Percentiles rank a stretch among this genome's conserved stretches.
Conservation (phyloP, 2,113 vertebrate genomes). For the Cyrtonyx montezumae region DNA sequence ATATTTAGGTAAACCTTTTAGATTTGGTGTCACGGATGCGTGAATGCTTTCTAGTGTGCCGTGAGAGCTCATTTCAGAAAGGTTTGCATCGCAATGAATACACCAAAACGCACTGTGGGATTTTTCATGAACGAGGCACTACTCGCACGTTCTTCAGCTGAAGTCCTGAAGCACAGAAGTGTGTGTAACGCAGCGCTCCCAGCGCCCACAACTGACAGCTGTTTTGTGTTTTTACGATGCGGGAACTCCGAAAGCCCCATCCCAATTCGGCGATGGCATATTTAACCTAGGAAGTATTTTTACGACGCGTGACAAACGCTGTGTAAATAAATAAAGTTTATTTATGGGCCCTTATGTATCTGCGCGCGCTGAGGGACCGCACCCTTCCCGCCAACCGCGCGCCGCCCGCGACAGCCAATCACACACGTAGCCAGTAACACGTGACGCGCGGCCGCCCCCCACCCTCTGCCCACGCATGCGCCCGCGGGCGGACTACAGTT, state of each 20-base stretch:
- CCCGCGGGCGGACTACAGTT: background rate
- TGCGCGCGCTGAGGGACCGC: no score
- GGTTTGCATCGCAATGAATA: background rate
- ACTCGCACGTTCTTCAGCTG: background rate
- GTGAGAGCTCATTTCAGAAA: background rate
- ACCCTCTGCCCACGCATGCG: background rate
- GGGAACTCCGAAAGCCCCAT: background rate
- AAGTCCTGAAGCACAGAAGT: slow-evolving; percentile 15
- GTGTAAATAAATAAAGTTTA: background rate
- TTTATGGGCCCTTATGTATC: background rate
- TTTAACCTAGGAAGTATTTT: background rate
- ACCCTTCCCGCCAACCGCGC: no score
- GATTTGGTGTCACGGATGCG: background rate
- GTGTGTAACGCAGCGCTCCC: background rate
- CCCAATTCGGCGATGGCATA: no score
- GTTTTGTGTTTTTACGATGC: background rate
- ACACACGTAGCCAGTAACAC: no score
- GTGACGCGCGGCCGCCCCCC: background rate
- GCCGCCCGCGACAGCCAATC: background rate
- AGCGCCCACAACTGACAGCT: background rate
- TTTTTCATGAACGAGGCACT: background rate
- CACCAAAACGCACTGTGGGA: background rate
- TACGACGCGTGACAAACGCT: no score
- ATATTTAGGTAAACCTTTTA: slow-evolving; percentile 61
- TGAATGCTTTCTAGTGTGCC: background rate